Percentiles rank a stretch among this genome's conserved stretches.
These are phyloP conservation scores for Meghimatium bilineatum DNA, from an alignment of 2,888 invertebrate species.

Conservation along the genomic window DNA sequence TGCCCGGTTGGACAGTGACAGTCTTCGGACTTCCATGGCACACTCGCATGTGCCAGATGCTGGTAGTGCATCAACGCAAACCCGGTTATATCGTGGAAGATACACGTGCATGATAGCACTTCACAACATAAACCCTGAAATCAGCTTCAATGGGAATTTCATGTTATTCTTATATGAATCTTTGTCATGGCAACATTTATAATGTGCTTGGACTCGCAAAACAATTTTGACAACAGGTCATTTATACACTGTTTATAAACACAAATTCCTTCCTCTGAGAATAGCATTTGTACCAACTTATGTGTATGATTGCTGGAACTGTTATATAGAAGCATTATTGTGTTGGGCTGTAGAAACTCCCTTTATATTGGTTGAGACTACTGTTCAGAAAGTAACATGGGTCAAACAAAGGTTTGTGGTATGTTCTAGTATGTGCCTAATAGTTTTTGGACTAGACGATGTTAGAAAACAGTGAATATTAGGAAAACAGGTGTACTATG, in stretches of 20 bases:
- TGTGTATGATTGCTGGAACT: conserved; percentile 1
- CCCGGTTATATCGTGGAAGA: not conserved
- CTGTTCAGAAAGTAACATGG: too few relatives aligned
- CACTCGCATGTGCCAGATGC: not conserved
- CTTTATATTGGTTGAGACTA: not conserved
- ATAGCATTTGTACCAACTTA: not conserved
- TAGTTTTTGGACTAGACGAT: too few relatives aligned
- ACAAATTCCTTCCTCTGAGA: not conserved
- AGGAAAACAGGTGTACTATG: too few relatives aligned
- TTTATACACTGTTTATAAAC: not conserved
- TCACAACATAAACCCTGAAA: not conserved
- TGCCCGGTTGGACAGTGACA: not conserved
- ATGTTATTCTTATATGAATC: not conserved
- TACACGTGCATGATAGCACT: not conserved
- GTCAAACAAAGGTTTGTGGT: too few relatives aligned
- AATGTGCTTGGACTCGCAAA: not conserved
- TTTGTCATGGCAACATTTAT: not conserved
- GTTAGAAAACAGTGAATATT: too few relatives aligned
- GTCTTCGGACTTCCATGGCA: not conserved
- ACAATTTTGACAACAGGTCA: not conserved
- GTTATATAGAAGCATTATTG: not conserved
- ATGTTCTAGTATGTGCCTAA: too few relatives aligned
- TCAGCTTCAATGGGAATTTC: not conserved
- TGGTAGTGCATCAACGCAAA: not conserved
- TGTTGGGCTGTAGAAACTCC: not conserved